These are phyloP conservation scores for Gymnothorax reevesii DNA, from an alignment of 2,797 vertebrate genomes.

Conservation along the genomic window DNA sequence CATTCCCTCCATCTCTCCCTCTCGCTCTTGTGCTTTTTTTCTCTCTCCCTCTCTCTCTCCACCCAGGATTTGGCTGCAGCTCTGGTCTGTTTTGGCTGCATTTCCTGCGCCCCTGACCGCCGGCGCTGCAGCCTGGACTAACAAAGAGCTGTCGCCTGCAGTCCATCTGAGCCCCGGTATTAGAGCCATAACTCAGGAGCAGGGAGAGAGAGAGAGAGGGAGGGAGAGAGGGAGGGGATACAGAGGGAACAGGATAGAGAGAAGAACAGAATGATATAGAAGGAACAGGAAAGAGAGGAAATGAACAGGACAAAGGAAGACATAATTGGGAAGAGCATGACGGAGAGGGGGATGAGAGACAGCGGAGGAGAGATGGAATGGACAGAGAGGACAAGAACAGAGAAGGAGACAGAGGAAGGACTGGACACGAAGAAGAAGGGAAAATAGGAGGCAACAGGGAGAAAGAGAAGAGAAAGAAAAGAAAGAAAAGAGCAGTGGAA, in stretches of 20 bases:
- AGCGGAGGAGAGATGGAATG: background rate
- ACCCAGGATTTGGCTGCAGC: background rate
- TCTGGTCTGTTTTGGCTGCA: background rate
- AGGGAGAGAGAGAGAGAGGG: background rate
- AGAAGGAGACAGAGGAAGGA: background rate
- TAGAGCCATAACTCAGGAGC: constrained; percentile 2
- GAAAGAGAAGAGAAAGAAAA: no score
- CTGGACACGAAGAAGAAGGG: no score
- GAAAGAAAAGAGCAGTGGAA: background rate
- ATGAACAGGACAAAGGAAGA: background rate
- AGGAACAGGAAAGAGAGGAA: background rate
- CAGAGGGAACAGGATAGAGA: background rate
- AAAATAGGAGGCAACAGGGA: background rate
- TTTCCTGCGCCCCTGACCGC: background rate
- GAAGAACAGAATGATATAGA: background rate
- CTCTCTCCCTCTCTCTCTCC: background rate
- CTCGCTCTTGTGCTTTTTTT: background rate
- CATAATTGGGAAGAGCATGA: background rate
- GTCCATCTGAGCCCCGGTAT: background rate
- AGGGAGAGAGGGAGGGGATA: background rate
- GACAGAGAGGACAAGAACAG: no score
- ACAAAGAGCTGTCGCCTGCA: background rate
- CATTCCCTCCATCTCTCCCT: background rate
- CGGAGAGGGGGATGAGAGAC: background rate
- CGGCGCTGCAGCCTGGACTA: background rate